phyloP scores from a whole-genome alignment of 2,797 vertebrate species.

The Alfaro cultratus region DNA sequence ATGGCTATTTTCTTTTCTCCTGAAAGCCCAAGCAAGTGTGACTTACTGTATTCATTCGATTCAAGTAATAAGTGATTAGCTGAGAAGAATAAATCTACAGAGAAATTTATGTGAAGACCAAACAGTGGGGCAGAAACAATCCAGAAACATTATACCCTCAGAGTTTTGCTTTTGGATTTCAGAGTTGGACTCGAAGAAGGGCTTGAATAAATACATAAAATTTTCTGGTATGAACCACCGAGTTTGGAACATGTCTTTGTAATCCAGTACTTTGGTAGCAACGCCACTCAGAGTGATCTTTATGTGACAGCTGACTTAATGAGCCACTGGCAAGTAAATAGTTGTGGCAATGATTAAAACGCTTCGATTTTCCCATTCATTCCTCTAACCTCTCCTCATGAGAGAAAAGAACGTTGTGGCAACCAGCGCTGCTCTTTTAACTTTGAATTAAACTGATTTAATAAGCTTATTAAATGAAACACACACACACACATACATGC shows the following conservation, averaged over 20 bases:
- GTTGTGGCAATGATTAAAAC: slow-evolving; percentile 55
- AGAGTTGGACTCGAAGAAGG: slow-evolving; percentile 60
- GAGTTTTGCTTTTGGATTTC: slow-evolving; percentile 68
- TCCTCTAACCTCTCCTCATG: slow-evolving; percentile 7
- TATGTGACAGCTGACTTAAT: slow-evolving; percentile 50
- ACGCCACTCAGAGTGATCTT: slow-evolving; percentile 34
- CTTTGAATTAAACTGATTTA: slow-evolving; percentile 15
- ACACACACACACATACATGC: no score
- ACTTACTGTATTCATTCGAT: slow-evolving; percentile 73
- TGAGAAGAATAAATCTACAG: slow-evolving; percentile 77
- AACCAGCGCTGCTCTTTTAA: slow-evolving; percentile 4
- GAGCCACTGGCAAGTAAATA: slow-evolving; percentile 54
- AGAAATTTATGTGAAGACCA: slow-evolving; percentile 72
- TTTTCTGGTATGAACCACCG: slow-evolving; percentile 55
- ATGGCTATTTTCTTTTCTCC: slow-evolving; percentile 71
- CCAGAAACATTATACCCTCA: slow-evolving; percentile 71
- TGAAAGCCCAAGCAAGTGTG: slow-evolving; percentile 70
- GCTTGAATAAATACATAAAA: slow-evolving; percentile 74
- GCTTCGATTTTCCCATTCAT: slow-evolving; percentile 21
- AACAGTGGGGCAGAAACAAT: slow-evolving; percentile 75
- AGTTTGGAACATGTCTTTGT: slow-evolving; percentile 54
- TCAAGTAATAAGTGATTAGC: slow-evolving; percentile 81
- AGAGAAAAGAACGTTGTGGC: slow-evolving; percentile 1
- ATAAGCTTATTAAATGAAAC: no score
- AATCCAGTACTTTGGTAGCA: slow-evolving; percentile 65